Evolutionary conservation across 2,888 invertebrate species (phyloP).

Genomic region (Thera britannica): DNA sequence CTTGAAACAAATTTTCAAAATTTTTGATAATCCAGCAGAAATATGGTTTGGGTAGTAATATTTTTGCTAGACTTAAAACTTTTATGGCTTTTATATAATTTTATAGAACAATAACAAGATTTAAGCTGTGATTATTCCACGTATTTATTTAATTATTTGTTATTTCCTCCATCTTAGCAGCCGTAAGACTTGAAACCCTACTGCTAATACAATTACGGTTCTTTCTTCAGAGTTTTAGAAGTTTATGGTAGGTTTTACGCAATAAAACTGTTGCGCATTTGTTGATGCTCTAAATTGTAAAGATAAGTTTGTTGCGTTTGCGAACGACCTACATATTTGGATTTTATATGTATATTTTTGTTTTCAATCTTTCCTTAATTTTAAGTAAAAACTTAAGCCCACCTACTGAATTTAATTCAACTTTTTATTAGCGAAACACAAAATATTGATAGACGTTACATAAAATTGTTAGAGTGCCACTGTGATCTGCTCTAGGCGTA

Average conservation of each 20-base stretch:
- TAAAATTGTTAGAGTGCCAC: too few relatives aligned
- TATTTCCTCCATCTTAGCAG: not conserved
- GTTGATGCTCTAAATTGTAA: slow-evolving; percentile 22
- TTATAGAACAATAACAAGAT: not conserved
- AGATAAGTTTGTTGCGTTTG: slow-evolving; percentile 14
- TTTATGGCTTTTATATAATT: not conserved
- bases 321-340: not conserved
- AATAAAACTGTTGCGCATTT: slow-evolving; percentile 11
- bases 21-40: too few relatives aligned
- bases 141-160: not conserved
- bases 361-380: not conserved
- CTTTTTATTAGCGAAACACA: too few relatives aligned
- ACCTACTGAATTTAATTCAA: not conserved
- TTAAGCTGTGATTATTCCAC: not conserved
- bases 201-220: not conserved
- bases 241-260: slow-evolving; percentile 10
- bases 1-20: too few relatives aligned
- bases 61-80: not conserved
- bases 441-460: too few relatives aligned
- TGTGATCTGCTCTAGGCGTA: too few relatives aligned
- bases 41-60: not conserved
- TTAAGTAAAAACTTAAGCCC: not conserved
- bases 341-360: too few relatives aligned
- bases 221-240: not conserved
- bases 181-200: slow-evolving; percentile 2